phyloP scores from a whole-genome alignment of 2,113 vertebrate genomes.

The Phrynocephalus versicolor region DNA sequence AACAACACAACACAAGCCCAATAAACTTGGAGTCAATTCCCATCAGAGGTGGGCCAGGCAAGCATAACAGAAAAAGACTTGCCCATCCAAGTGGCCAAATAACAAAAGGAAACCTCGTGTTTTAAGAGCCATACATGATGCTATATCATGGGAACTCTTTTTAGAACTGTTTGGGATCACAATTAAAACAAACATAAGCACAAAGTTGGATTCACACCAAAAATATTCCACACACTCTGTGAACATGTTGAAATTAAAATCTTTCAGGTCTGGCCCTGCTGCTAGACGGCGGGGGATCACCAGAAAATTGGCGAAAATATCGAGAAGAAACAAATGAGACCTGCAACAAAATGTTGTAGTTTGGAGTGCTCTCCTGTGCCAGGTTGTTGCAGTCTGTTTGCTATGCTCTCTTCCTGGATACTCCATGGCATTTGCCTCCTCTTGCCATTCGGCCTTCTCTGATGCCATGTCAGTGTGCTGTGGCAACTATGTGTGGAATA shows the following conservation, averaged over 20 bases:
- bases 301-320: not conserved
- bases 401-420: not conserved
- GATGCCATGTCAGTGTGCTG: not conserved
- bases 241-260: not conserved
- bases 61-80: too few species aligned
- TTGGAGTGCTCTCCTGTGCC: not conserved
- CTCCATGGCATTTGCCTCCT: not conserved
- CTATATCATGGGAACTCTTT: too few species aligned
- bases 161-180: too few species aligned
- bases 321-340: not conserved
- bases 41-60: too few species aligned
- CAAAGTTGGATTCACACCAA: too few species aligned
- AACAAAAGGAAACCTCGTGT: too few species aligned
- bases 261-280: not conserved
- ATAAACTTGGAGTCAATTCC: too few species aligned
- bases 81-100: too few species aligned
- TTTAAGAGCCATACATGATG: too few species aligned
- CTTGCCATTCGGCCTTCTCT: not conserved
- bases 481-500: not conserved
- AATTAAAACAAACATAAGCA: too few species aligned
- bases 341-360: not conserved
- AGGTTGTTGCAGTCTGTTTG: not conserved
- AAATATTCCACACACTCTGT: too few species aligned
- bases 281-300: not conserved
- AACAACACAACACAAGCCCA: too few species aligned